phyloP scores from a whole-genome alignment of 2,888 invertebrate genomes.

The Celastrina argiolus region DNA sequence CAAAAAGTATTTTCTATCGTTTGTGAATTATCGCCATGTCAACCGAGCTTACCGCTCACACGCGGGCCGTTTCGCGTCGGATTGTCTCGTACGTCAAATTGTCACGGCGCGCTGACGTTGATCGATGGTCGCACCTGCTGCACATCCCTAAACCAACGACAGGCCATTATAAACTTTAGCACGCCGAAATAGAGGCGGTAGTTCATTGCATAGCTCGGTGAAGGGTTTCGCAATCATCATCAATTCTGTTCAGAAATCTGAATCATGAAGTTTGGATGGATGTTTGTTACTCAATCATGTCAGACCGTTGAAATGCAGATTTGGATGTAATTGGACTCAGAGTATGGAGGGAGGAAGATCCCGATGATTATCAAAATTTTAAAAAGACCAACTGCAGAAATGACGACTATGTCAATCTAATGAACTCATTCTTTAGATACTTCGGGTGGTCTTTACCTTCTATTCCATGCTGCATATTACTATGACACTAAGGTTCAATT shows the following conservation, averaged over 20 bases:
- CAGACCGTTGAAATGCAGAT: conserved; percentile 1
- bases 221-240: conserved; percentile 16
- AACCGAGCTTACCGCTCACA: conserved; percentile 43
- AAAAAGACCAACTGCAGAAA: not conserved
- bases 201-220: not conserved
- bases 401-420: conserved; percentile 7
- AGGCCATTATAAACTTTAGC: conserved; percentile 22
- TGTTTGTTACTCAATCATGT: conserved; percentile 14
- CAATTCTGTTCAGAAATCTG: conserved; percentile 10
- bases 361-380: not conserved
- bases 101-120: conserved; percentile 62
- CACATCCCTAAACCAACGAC: conserved; percentile 41
- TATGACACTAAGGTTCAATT: not conserved
- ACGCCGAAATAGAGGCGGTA: not conserved
- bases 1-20: no score
- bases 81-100: conserved; percentile 76
- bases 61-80: conserved; percentile 48
- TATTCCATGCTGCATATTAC: not conserved
- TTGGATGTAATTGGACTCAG: not conserved
- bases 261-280: conserved; percentile 9
- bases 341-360: no score
- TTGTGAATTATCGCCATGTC: conserved; percentile 41
- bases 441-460: conserved; percentile 13
- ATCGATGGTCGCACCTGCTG: conserved; percentile 71
- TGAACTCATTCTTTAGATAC: conserved; percentile 7